Evolutionary conservation across 2,888 invertebrate species (phyloP).

Genomic region (Pantelozetes paolii): DNA sequence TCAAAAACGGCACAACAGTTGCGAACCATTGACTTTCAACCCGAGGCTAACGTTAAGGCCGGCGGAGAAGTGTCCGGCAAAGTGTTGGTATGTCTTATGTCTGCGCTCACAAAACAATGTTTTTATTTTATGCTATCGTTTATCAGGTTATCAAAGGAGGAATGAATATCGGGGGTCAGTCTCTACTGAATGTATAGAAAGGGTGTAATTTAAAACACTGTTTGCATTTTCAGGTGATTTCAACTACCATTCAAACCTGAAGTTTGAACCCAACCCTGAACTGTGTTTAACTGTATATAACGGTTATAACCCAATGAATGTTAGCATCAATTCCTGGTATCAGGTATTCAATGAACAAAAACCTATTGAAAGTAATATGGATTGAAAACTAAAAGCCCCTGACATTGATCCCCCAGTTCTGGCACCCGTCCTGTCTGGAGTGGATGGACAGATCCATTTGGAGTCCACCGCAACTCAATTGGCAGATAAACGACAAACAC

Average conservation of each 20-base stretch:
- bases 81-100: constrained; percentile 41
- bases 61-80: constrained; percentile 46
- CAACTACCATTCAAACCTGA: constrained; percentile 34
- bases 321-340: constrained; percentile 45
- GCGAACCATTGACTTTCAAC: constrained; percentile 39
- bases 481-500: constrained; percentile 33
- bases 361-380: too few relatives aligned
- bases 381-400: too few relatives aligned
- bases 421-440: constrained; percentile 35
- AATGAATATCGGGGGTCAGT: constrained; percentile 40
- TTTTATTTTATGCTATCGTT: too few relatives aligned
- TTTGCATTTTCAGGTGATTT: constrained; percentile 28
- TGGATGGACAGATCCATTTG: constrained; percentile 33
- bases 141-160: constrained; percentile 33
- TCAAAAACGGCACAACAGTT: constrained; percentile 2
- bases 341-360: constrained; percentile 42
- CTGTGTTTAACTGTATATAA: constrained; percentile 40
- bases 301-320: constrained; percentile 46
- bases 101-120: too few relatives aligned
- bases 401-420: too few relatives aligned
- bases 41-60: constrained; percentile 42
- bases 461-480: constrained; percentile 26
- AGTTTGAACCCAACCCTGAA: constrained; percentile 31
- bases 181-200: too few relatives aligned
- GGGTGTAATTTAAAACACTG: background rate